phyloP scores from a whole-genome alignment of 1,140 invertebrate species.

The Sarcophaga peregrina region DNA sequence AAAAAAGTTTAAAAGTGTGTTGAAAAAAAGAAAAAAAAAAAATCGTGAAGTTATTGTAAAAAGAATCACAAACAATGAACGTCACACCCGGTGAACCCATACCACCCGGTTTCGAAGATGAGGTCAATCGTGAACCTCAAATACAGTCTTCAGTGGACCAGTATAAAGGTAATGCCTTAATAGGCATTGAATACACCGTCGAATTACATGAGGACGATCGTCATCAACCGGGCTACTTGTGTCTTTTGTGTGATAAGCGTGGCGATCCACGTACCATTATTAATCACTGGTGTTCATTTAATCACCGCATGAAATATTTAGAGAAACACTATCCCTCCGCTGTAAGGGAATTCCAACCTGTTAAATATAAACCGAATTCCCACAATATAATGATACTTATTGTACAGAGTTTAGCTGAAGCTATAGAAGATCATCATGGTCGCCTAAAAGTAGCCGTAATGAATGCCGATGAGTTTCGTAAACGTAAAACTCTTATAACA shows the following conservation, averaged over 20 bases:
- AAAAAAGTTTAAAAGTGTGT: neutral
- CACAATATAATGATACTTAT: conserved; percentile 46
- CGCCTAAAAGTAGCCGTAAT: conserved; percentile 46
- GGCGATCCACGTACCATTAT: conserved; percentile 80
- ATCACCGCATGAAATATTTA: conserved; percentile 74
- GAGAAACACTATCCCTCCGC: conserved; percentile 63
- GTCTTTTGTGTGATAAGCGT: conserved; percentile 80
- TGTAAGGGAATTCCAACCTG: conserved; percentile 46
- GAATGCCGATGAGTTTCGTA: conserved; percentile 53
- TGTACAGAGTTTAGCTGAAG: conserved; percentile 48
- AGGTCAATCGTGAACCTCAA: conserved; percentile 68
- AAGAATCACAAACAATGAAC: conserved; percentile 52
- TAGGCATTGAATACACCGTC: conserved; percentile 78
- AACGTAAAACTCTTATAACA: conserved; percentile 55
- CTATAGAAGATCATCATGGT: conserved; percentile 55
- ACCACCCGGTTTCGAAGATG: conserved; percentile 78
- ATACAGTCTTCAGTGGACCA: conserved; percentile 71
- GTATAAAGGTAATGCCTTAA: conserved; percentile 67
- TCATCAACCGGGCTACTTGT: conserved; percentile 76
- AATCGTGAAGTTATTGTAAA: neutral
- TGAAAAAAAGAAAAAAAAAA: neutral
- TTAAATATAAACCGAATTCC: conserved; percentile 48
- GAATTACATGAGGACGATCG: conserved; percentile 75
- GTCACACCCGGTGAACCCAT: conserved; percentile 75
- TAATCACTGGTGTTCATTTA: conserved; percentile 78